These are phyloP conservation scores for Ariopsis seemanni DNA, from an alignment of 2,113 vertebrate genomes.

Conservation along the genomic window DNA sequence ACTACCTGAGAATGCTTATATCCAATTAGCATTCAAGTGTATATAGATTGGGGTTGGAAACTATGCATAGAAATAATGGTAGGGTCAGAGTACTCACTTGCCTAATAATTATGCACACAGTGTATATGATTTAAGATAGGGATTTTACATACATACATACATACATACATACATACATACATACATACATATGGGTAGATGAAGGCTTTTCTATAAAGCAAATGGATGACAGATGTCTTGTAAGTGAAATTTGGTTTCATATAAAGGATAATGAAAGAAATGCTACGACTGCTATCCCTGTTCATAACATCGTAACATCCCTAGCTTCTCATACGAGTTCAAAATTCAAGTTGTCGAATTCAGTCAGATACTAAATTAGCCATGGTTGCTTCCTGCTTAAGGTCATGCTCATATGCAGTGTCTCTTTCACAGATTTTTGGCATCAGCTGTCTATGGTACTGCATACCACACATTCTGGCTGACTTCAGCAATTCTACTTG, in stretches of 20 bases:
- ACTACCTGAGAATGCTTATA: no score
- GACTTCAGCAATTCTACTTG: conserved; percentile 13
- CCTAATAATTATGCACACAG: no score
- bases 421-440: conserved; percentile 5
- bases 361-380: not conserved
- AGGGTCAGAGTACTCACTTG: no score
- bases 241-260: not conserved
- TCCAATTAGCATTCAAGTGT: no score
- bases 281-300: not conserved
- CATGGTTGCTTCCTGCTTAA: not conserved
- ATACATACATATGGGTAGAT: not conserved
- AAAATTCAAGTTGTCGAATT: not conserved
- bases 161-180: not conserved
- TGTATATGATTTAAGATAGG: not conserved
- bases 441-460: not conserved
- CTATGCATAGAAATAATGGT: no score
- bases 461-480: not conserved
- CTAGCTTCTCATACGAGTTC: not conserved
- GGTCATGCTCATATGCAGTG: not conserved
- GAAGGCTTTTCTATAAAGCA: not conserved
- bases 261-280: not conserved
- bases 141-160: not conserved
- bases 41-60: no score
- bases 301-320: not conserved
- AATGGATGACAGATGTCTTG: not conserved